Conservation (phyloP, 1,140 invertebrate species). For the Belonocnema kinseyi region DNA sequence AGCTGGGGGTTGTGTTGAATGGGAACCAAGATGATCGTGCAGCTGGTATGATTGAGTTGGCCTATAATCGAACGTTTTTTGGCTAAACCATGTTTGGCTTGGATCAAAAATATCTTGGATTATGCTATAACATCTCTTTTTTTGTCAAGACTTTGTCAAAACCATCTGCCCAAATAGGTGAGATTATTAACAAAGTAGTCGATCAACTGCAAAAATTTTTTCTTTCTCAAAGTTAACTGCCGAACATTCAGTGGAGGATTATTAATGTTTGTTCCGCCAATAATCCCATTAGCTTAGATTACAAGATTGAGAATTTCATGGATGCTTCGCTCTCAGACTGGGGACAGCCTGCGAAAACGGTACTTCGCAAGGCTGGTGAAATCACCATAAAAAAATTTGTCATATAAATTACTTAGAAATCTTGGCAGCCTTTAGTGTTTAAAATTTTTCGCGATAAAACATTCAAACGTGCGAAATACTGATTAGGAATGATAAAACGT, state of each 20-base stretch:
- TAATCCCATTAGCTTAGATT: not conserved
- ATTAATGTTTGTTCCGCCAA: not conserved
- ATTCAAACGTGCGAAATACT: not conserved
- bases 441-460: not conserved
- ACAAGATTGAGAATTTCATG: not conserved
- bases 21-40: no score
- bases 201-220: not conserved
- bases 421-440: not conserved
- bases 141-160: not conserved
- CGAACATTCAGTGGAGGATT: not conserved
- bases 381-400: not conserved
- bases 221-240: no score
- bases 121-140: not conserved
- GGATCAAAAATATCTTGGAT: no score
- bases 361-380: not conserved
- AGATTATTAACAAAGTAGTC: not conserved
- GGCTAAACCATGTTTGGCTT: no score
- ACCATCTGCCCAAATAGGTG: not conserved
- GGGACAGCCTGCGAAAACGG: not conserved
- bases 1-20: no score
- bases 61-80: no score
- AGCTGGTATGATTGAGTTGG: no score
- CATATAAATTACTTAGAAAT: not conserved
- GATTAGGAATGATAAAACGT: not conserved
- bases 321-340: not conserved